phyloP scores from a whole-genome alignment of 2,797 vertebrate species.

The Siniperca undulata region DNA sequence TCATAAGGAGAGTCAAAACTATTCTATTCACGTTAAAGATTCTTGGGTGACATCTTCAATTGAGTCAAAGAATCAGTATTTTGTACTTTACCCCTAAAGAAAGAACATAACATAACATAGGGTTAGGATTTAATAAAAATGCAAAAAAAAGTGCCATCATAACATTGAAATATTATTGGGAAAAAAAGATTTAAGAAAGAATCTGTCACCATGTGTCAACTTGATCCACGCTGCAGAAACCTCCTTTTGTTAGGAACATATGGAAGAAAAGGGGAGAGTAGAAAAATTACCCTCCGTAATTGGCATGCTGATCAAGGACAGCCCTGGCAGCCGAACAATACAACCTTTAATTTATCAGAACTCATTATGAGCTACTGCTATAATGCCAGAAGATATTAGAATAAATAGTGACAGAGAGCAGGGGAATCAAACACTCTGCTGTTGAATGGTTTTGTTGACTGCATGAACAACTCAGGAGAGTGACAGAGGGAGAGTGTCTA shows the following conservation, averaged over 20 bases:
- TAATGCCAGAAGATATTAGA: slow-evolving; percentile 82
- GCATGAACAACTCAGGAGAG: slow-evolving; percentile 60
- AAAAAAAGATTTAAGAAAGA: slow-evolving; percentile 77
- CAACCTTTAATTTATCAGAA: slow-evolving; percentile 88
- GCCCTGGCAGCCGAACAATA: slow-evolving; percentile 86
- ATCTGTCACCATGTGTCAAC: slow-evolving; percentile 96
- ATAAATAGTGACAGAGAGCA: slow-evolving; percentile 82
- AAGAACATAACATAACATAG: slow-evolving; percentile 84
- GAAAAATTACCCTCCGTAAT: slow-evolving; percentile 95
- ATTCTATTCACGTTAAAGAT: slow-evolving; percentile 97
- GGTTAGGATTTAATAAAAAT: slow-evolving; percentile 89
- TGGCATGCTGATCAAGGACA: slow-evolving; percentile 95
- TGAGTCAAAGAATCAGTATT: slow-evolving; percentile 91
- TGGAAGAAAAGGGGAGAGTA: slow-evolving; percentile 85
- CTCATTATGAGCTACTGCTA: slow-evolving; percentile 83
- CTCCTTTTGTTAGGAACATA: slow-evolving; percentile 85
- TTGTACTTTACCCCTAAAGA: slow-evolving; percentile 75
- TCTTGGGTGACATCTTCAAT: slow-evolving; percentile 96
- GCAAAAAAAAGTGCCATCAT: slow-evolving; percentile 88
- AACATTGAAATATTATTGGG: slow-evolving; percentile 87
- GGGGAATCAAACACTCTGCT: slow-evolving; percentile 79
- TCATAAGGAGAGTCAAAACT: slow-evolving; percentile 97
- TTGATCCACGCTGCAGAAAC: slow-evolving; percentile 87
- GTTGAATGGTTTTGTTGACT: slow-evolving; percentile 80
- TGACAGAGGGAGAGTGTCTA: slow-evolving; percentile 29